phyloP scores from a whole-genome alignment of 2,797 vertebrate genomes.

The Tragelaphus oryx region DNA sequence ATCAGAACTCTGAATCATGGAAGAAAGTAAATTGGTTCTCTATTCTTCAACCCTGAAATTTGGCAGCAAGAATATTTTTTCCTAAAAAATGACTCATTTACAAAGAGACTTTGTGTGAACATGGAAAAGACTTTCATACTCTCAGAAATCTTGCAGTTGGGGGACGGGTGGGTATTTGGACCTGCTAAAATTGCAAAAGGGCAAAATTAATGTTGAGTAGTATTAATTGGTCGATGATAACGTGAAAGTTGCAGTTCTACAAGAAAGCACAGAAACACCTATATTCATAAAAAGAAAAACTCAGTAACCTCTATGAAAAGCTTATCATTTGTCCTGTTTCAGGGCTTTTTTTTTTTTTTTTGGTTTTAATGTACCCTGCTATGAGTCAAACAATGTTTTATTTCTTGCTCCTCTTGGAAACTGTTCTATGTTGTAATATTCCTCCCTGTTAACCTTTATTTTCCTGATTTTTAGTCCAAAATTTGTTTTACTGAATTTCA shows the following conservation, averaged over 20 bases:
- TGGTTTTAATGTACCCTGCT: slow-evolving; percentile 3
- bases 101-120: slow-evolving; percentile 61
- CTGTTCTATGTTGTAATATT: slow-evolving; percentile 44
- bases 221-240: neutral
- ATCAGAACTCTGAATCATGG: slow-evolving; percentile 60
- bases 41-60: slow-evolving; percentile 67
- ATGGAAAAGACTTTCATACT: slow-evolving; percentile 54
- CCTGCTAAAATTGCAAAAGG: neutral
- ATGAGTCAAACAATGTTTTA: slow-evolving; percentile 56
- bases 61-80: slow-evolving; percentile 63
- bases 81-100: slow-evolving; percentile 70
- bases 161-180: slow-evolving; percentile 26
- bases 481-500: slow-evolving; percentile 28
- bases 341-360: neutral
- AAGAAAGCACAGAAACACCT: neutral
- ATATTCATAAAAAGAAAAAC: neutral
- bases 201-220: neutral
- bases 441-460: slow-evolving; percentile 45
- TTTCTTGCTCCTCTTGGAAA: slow-evolving; percentile 56
- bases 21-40: slow-evolving; percentile 71
- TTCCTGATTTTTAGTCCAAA: slow-evolving; percentile 47
- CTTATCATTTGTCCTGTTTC: slow-evolving; percentile 18
- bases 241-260: neutral
- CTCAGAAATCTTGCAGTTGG: slow-evolving; percentile 41
- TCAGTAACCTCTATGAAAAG: neutral